Conservation (phyloP, 2,888 invertebrate genomes). For the Lepidonotus clava region DNA sequence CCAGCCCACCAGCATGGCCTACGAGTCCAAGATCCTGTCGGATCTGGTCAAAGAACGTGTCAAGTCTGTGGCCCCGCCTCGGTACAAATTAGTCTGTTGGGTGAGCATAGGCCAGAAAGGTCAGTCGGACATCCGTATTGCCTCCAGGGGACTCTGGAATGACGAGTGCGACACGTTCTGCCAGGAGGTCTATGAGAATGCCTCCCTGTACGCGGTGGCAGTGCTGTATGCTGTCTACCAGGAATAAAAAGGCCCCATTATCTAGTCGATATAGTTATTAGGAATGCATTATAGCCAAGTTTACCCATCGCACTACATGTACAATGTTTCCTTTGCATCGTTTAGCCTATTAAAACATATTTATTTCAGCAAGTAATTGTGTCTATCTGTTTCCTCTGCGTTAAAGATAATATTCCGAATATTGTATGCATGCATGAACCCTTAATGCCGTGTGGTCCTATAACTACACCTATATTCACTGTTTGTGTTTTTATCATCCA, state of each 20-base stretch:
- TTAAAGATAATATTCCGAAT: too few relatives aligned
- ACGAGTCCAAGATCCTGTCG: conserved; percentile 26
- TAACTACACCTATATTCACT: not conserved
- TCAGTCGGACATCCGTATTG: not conserved
- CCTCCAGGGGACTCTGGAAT: conserved; percentile 36
- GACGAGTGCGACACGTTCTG: not conserved
- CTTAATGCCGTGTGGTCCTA: too few relatives aligned
- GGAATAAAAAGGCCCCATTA: too few relatives aligned
- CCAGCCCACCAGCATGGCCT: not conserved
- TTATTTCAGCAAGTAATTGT: too few relatives aligned
- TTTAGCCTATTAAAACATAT: too few relatives aligned
- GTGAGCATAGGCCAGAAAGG: conserved; percentile 32
- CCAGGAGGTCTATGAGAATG: not conserved
- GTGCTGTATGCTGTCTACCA: conserved; percentile 11
- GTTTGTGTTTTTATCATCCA: not conserved
- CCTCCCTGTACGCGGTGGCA: conserved; percentile 1
- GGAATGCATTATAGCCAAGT: too few relatives aligned
- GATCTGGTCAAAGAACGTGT: conserved; percentile 3
- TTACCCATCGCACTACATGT: too few relatives aligned
- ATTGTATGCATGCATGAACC: too few relatives aligned
- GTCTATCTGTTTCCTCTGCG: too few relatives aligned
- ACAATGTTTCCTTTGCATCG: too few relatives aligned
- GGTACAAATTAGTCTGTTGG: conserved; percentile 38
- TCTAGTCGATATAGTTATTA: too few relatives aligned
- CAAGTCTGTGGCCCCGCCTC: not conserved